phyloP scores from a whole-genome alignment of 2,888 invertebrate species.

The Liodrosophila aerea region DNA sequence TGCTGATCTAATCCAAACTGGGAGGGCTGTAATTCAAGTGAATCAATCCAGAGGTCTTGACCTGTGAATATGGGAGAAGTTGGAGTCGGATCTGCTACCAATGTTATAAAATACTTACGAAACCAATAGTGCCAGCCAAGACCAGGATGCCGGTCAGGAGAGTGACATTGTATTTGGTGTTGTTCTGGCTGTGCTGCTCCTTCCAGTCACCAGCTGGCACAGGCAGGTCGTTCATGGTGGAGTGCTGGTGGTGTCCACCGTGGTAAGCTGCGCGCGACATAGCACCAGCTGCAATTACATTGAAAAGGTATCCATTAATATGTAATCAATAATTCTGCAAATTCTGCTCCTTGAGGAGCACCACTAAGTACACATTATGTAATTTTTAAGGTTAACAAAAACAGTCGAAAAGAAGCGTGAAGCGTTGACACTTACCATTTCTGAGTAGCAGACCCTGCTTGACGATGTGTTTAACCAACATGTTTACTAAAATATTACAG shows the following conservation, averaged over 20 bases:
- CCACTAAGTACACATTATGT: slow-evolving; percentile 73
- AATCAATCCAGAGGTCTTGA: slow-evolving; percentile 85
- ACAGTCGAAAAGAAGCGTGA: neutral
- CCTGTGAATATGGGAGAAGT: slow-evolving; percentile 81
- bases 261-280: slow-evolving; percentile 81
- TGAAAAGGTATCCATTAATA: neutral
- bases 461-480: slow-evolving; percentile 80
- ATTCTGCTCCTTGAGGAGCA: slow-evolving; percentile 1
- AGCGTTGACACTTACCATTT: slow-evolving; percentile 69
- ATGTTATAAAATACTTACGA: slow-evolving; percentile 78
- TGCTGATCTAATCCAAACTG: slow-evolving; percentile 83
- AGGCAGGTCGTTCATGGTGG: slow-evolving; percentile 89
- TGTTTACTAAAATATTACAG: slow-evolving; percentile 54
- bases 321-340: neutral
- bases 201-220: slow-evolving; percentile 91
- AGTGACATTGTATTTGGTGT: slow-evolving; percentile 87
- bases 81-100: no score
- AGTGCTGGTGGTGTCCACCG: slow-evolving; percentile 62
- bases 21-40: slow-evolving; percentile 87
- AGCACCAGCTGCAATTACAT: slow-evolving; percentile 64
- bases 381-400: slow-evolving; percentile 75
- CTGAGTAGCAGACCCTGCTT: slow-evolving; percentile 76
- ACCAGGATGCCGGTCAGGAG: slow-evolving; percentile 85
- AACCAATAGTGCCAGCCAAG: slow-evolving; percentile 80
- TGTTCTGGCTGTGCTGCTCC: slow-evolving; percentile 85